phyloP scores from a whole-genome alignment of 2,113 vertebrate genomes.

The Apistogramma diplotaenia region DNA sequence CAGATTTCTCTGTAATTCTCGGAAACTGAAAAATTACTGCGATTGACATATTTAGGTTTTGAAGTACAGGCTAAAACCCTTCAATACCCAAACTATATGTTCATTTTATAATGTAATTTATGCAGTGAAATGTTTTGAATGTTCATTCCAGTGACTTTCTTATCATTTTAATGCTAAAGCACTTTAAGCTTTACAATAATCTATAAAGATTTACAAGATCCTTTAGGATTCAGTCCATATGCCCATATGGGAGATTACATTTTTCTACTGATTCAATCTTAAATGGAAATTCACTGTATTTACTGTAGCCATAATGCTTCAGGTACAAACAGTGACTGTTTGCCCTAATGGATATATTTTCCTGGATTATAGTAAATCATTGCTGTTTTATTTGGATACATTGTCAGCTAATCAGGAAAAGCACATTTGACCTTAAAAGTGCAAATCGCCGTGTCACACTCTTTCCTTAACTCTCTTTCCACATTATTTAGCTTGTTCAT shows the following conservation, averaged over 20 bases:
- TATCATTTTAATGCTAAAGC: accelerated
- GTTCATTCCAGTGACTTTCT: accelerated
- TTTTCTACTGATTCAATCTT: accelerated
- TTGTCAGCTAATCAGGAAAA: background rate
- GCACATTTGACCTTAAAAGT: background rate
- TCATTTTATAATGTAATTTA: background rate
- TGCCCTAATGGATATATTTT: conserved; percentile 23
- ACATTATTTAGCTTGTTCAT: conserved; percentile 97
- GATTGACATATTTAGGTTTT: background rate
- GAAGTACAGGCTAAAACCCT: background rate
- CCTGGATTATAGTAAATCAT: conserved; percentile 27
- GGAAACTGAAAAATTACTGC: background rate
- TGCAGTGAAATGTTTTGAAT: background rate
- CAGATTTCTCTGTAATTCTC: background rate
- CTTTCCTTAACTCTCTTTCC: conserved; percentile 79
- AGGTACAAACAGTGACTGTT: background rate
- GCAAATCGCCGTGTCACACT: background rate
- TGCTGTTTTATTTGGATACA: background rate
- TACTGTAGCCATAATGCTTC: background rate
- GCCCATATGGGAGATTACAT: background rate
- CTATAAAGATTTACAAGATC: background rate
- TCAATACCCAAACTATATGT: background rate
- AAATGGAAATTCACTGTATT: background rate
- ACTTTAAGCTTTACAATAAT: background rate
- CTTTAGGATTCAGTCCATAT: background rate